These are phyloP conservation scores for Leptinotarsa defecta DNA, from an alignment of 1,140 invertebrate species.

Conservation along the genomic window DNA sequence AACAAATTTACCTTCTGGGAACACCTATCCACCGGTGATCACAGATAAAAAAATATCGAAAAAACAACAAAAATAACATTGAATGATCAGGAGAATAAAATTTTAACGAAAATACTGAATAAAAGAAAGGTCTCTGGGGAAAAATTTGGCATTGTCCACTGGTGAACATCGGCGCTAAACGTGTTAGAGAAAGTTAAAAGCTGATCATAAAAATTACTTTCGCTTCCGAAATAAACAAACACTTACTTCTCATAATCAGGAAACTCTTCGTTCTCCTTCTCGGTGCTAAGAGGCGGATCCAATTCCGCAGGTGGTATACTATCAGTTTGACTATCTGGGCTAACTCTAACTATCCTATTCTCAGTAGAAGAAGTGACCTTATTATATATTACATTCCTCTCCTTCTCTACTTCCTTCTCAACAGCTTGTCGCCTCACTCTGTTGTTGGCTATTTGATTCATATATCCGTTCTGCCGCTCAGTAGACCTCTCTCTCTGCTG, in stretches of 20 bases:
- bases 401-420: constrained; percentile 8
- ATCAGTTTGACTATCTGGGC: constrained; percentile 55
- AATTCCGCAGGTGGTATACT: constrained; percentile 33
- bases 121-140: not conserved
- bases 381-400: constrained; percentile 42
- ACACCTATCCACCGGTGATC: too few species aligned
- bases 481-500: constrained; percentile 9
- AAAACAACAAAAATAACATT: too few species aligned
- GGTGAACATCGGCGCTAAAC: too few species aligned
- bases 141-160: too few species aligned
- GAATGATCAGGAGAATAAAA: too few species aligned
- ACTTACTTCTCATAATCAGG: constrained; percentile 64
- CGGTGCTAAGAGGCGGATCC: constrained; percentile 30
- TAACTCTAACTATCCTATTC: constrained; percentile 46
- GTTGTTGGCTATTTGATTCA: constrained; percentile 14
- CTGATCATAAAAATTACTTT: not conserved
- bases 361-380: constrained; percentile 44
- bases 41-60: too few species aligned
- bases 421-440: not conserved
- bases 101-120: not conserved
- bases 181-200: too few species aligned
- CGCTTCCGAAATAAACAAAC: not conserved
- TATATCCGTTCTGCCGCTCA: constrained; percentile 17
- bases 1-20: too few species aligned
- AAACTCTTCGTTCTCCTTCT: constrained; percentile 50